Evolutionary conservation across 2,888 invertebrate genomes (phyloP).

Genomic region (Sarcophaga variegata): DNA sequence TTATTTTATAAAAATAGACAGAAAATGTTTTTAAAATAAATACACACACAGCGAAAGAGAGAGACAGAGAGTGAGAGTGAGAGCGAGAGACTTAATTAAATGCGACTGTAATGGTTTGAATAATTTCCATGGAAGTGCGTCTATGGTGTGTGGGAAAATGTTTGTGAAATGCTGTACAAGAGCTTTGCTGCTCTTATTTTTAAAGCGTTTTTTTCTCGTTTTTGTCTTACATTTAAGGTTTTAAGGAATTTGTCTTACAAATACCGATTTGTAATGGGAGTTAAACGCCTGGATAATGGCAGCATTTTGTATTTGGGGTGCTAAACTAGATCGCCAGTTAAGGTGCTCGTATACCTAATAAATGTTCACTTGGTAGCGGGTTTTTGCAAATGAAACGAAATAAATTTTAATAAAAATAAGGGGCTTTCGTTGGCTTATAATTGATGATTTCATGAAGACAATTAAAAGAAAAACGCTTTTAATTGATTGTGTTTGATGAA

Average conservation of each 20-base stretch:
- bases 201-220: constrained; percentile 14
- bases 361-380: not conserved
- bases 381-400: not conserved
- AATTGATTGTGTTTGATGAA: no score
- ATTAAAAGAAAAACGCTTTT: no score
- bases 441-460: no score
- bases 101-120: constrained; percentile 28
- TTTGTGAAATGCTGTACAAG: constrained; percentile 36
- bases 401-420: not conserved
- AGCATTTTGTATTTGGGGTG: not conserved
- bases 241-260: constrained; percentile 1
- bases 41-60: no score
- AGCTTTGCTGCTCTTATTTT: constrained; percentile 4
- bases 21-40: constrained; percentile 15
- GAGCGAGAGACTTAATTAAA: not conserved
- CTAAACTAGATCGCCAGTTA: not conserved
- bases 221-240: not conserved
- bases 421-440: not conserved
- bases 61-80: no score
- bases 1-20: constrained; percentile 31
- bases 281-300: not conserved
- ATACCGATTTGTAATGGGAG: not conserved
- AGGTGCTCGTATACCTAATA: not conserved
- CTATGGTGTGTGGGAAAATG: constrained; percentile 55
- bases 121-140: constrained; percentile 23